These are phyloP conservation scores for Labeo calbasu DNA, from an alignment of 2,797 vertebrate species.

Conservation along the genomic window DNA sequence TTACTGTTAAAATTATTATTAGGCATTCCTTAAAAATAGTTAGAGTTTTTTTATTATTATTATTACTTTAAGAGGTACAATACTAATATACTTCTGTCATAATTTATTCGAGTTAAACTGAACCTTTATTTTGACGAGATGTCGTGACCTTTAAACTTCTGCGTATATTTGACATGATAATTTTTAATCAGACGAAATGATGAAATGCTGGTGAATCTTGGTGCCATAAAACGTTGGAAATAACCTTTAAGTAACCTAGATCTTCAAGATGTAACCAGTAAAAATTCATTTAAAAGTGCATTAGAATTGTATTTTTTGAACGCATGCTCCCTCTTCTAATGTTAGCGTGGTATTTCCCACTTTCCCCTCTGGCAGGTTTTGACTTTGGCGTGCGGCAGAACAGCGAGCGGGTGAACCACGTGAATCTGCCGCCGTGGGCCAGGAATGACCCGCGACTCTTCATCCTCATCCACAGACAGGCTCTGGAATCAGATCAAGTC, in stretches of 20 bases:
- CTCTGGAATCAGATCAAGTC: constrained; percentile 94
- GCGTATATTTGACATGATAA: neutral
- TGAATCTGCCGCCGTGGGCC: constrained; percentile 96
- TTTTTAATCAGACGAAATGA: neutral
- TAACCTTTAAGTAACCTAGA: constrained; percentile 11
- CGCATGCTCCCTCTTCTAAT: neutral
- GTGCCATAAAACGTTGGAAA: neutral
- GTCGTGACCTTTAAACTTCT: neutral
- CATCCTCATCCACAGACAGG: constrained; percentile 95
- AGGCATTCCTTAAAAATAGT: neutral
- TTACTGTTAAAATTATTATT: too few species aligned
- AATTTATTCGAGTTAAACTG: neutral
- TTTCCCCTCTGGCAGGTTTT: constrained; percentile 82
- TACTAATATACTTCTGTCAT: neutral
- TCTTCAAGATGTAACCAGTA: neutral
- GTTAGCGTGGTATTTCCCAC: neutral
- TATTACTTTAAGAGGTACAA: neutral
- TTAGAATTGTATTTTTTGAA: neutral
- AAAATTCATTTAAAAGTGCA: neutral
- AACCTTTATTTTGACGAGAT: neutral
- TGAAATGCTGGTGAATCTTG: neutral
- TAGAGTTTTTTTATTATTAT: too few species aligned
- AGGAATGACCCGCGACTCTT: constrained; percentile 96
- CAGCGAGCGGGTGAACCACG: constrained; percentile 94
- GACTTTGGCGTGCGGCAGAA: constrained; percentile 98